Base-by-base conservation (phyloP, 2,113 vertebrate genomes). In the Zapornia atra region DNA sequence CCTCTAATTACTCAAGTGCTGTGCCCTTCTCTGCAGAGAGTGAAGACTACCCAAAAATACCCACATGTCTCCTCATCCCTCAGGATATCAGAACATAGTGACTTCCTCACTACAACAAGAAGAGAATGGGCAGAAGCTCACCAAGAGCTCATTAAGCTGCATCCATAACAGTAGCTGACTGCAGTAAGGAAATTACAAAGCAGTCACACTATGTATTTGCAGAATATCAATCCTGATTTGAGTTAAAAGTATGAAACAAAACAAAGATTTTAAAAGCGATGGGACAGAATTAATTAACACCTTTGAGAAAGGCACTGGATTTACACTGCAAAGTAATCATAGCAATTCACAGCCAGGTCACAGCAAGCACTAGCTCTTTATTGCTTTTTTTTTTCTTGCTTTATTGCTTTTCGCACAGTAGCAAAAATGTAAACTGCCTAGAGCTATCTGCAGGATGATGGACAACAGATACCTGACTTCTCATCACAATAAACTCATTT, bases 261-360 rank as follows among this genome's bases (percentile, higher is more conserved):
- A 14, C 34, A 76, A 83, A 54, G 63, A 36, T 46, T 94, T 64
- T 57, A 21, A 79, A 79, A 69, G 54, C 11, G 6, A 6, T 5
- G 82, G 65, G 59, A 70, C 50, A 85, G 70, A 90, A 92, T 78
- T 79, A 91, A 94, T 92, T 96, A 95, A 83, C 84, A 91, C 51
- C 68, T 93, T 80, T 54, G 66, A 93, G 75, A 94, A 94, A 70
- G 59, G 34, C 13, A 46, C 24, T 79, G 2, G 9, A 65, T 65
- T 88, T 78, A 79, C 71, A 51, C 21, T 61, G 73, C 85, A 73
- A 94, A 87, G 61, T 68, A 90, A 90, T 61, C 5, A 2, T 12
- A 83, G 64, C 75, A 82, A 95, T 80, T 90, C 84, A 92, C 50
- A 92, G 60, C 42, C 54, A 73, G 33, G 83, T 86, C 80, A 82